phyloP scores from a whole-genome alignment of 64 coral and sea anemone species.

The Pocillopora damicornis region DNA sequence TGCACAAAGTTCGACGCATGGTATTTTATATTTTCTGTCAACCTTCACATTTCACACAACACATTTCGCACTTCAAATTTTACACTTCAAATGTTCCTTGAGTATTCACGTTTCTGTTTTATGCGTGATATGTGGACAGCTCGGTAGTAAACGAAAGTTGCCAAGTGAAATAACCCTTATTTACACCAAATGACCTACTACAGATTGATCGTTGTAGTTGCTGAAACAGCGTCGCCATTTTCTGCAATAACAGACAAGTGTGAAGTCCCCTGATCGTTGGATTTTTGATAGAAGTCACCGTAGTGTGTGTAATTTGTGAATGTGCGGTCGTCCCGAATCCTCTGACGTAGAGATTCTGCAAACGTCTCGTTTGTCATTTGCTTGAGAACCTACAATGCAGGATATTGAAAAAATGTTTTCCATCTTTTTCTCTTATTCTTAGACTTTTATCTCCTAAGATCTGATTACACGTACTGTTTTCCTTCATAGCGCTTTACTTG shows the following conservation, averaged over 20 bases:
- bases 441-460: too few relatives aligned
- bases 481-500: background rate
- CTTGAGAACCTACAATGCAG: slow-evolving; percentile 42
- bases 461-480: too few relatives aligned
- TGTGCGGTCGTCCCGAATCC: slow-evolving; percentile 69
- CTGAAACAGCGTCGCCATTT: slow-evolving; percentile 95
- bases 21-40: too few relatives aligned
- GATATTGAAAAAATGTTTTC: background rate
- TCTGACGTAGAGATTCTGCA: slow-evolving; percentile 71
- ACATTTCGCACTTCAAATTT: too few relatives aligned
- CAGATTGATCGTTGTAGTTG: slow-evolving; percentile 85
- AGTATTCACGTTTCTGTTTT: too few relatives aligned
- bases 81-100: too few relatives aligned
- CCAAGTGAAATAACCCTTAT: too few relatives aligned
- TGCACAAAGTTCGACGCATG: too few relatives aligned
- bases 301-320: slow-evolving; percentile 66
- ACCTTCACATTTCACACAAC: too few relatives aligned
- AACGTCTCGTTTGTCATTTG: slow-evolving; percentile 71
- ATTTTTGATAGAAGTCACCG: slow-evolving; percentile 70
- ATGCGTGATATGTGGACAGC: too few relatives aligned
- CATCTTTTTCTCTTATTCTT: too few relatives aligned
- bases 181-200: slow-evolving; percentile 57
- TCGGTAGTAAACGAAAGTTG: too few relatives aligned
- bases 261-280: slow-evolving; percentile 62
- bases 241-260: slow-evolving; percentile 84